Evolutionary conservation across 2,113 vertebrate species (phyloP).

Genomic region (Caloenas nicobarica): DNA sequence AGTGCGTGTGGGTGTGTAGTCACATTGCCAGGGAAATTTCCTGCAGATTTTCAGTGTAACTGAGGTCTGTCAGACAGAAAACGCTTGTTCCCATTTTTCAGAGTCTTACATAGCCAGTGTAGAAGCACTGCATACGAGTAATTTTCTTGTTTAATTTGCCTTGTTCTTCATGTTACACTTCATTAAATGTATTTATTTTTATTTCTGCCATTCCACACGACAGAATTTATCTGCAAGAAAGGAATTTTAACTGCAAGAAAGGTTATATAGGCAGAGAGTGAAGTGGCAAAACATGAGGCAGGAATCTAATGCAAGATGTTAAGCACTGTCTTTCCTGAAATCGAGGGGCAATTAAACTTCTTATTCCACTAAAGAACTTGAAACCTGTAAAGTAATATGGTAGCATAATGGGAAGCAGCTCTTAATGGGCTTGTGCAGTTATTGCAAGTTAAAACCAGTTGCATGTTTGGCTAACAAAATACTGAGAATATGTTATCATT

Average conservation of each 20-base stretch:
- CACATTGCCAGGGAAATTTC: background rate
- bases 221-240: background rate
- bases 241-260: background rate
- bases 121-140: background rate
- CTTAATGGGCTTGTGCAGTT: conserved; percentile 27
- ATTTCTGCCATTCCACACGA: conserved; percentile 7
- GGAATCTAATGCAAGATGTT: conserved; percentile 25
- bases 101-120: background rate
- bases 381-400: conserved; percentile 21
- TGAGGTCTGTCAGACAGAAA: background rate
- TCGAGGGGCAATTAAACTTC: background rate
- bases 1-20: background rate
- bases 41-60: background rate
- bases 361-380: conserved; percentile 1
- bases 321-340: background rate
- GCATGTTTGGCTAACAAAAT: conserved; percentile 27
- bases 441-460: conserved; percentile 30
- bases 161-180: conserved; percentile 48
- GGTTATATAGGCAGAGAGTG: background rate
- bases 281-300: background rate
- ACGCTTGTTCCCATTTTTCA: background rate
- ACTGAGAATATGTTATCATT: background rate
- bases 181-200: conserved; percentile 57
- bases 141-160: conserved; percentile 45
- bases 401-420: background rate